Conservation (phyloP, 2,888 invertebrate species). For the Hanleya hanleyi region DNA sequence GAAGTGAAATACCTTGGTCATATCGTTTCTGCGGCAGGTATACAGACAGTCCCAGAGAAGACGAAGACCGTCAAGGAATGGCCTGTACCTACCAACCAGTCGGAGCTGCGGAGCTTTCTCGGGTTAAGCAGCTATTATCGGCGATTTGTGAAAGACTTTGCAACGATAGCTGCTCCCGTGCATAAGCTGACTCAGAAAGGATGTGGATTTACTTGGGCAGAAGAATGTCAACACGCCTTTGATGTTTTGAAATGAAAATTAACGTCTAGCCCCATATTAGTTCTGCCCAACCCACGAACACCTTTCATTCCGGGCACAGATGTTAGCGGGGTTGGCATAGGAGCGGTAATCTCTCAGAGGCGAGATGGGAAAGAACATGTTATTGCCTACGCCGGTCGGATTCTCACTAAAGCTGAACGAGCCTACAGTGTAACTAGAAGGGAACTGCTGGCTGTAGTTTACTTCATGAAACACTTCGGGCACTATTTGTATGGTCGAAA, state of each 20-base stretch:
- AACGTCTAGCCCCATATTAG: conserved; percentile 28
- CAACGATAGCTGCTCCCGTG: not conserved
- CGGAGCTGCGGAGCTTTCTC: conserved; percentile 18
- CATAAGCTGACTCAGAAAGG: conserved; percentile 19
- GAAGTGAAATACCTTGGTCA: conserved; percentile 25
- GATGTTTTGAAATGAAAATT: conserved; percentile 16
- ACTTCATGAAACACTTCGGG: conserved; percentile 41
- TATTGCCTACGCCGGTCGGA: conserved; percentile 38
- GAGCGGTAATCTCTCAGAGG: conserved; percentile 41
- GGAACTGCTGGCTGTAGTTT: conserved; percentile 39
- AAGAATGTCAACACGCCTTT: conserved; percentile 32
- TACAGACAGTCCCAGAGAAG: conserved; percentile 15
- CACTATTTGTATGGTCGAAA: conserved; percentile 40
- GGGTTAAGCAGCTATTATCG: conserved; percentile 29
- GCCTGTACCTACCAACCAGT: not conserved
- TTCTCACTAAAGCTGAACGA: conserved; percentile 29
- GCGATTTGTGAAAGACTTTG: conserved; percentile 18
- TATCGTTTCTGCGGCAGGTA: conserved; percentile 9
- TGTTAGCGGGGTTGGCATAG: conserved; percentile 40
- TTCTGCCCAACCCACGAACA: conserved; percentile 22
- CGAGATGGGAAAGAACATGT: conserved; percentile 41
- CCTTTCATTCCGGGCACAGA: conserved; percentile 45
- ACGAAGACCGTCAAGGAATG: conserved; percentile 2
- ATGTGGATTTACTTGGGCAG: conserved; percentile 27
- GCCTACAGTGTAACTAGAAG: conserved; percentile 35